Evolutionary conservation across 2,797 vertebrate genomes (phyloP).

Genomic region (Etheostoma nigrum): DNA sequence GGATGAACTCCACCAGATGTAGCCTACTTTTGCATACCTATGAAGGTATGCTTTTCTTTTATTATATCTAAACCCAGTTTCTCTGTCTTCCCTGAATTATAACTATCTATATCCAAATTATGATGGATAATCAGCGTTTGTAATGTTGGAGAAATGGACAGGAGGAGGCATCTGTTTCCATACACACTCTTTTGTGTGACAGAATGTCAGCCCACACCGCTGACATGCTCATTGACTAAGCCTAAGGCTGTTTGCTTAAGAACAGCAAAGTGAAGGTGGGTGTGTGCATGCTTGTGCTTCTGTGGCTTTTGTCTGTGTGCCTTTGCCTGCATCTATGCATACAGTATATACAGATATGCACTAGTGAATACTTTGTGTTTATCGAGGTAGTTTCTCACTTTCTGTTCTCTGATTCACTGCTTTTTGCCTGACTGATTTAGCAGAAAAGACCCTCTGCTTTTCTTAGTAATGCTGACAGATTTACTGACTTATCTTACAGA

Average conservation of each 20-base stretch:
- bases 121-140: slow-evolving; percentile 29
- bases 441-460: slow-evolving; percentile 67
- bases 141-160: slow-evolving; percentile 49
- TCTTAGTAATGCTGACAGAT: slow-evolving; percentile 76
- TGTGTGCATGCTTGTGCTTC: slow-evolving; percentile 70
- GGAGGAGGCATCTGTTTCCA: slow-evolving; percentile 58
- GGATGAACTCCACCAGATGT: slow-evolving; percentile 48
- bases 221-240: slow-evolving; percentile 68
- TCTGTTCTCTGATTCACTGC: slow-evolving; percentile 72
- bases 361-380: slow-evolving; percentile 40
- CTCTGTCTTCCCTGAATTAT: slow-evolving; percentile 10
- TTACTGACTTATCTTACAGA: slow-evolving; percentile 71
- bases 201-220: slow-evolving; percentile 72
- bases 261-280: slow-evolving; percentile 72
- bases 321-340: slow-evolving; percentile 66
- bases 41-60: slow-evolving; percentile 37
- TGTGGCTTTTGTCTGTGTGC: slow-evolving; percentile 71
- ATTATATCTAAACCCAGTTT: slow-evolving; percentile 37
- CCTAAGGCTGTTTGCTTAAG: slow-evolving; percentile 76
- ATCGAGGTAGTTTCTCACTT: slow-evolving; percentile 55
- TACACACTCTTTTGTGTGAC: slow-evolving; percentile 64
- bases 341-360: slow-evolving; percentile 53
- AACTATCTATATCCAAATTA: slow-evolving; percentile 13
- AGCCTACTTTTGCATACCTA: slow-evolving; percentile 48
- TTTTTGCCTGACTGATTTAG: slow-evolving; percentile 76